Base-by-base conservation (phyloP, 2,797 vertebrate species). In the Chelidonichthys spinosus region DNA sequence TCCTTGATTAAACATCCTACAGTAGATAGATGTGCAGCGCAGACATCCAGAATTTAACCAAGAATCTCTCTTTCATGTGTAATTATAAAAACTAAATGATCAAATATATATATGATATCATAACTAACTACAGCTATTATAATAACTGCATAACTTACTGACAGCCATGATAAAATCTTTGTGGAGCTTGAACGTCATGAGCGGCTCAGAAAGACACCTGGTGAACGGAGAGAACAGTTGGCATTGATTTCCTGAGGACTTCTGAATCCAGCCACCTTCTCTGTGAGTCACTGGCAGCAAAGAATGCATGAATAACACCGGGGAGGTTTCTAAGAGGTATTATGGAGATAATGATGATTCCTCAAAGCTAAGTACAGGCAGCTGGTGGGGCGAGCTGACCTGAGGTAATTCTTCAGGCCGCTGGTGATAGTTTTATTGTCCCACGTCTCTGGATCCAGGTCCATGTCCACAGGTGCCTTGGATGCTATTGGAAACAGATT, bases 351-450 rank as follows among this genome's bases (percentile, higher is more conserved):
- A 85, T 84, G 72, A 85, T 82, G 78, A 82, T 55, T 87, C 73
- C 63, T 79, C 78, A 82, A 79, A 80, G 86, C 63, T 63, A 54
- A 69, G 72, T 81, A 83, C 58, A 68, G 43, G 49, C 59, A 78
- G 78, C 67, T 59, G 10, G 46, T 9, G 52, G 80, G 90, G 76
- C 90, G 46, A 49, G 85, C 93, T 94, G 89, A 99, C 98, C 98
- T 98, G 95, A 99, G 96, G 95, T 99, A 99, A 95, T 97, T 99
- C 94, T 99, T 99, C 78, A 99, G 93, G 65, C 97, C 97, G 0
- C 98, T 99, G 66, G 97, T 99, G 89, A 99, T 97, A 2, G 97
- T 98, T 93, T 98, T 98, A 89, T 98, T 98, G 93, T 99, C 97
- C 97, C 97, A 99, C 44, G 95, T 91, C 77, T 98, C 97, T 60